Percentiles rank a stretch among this genome's conserved stretches.
Evolutionary conservation across 2,113 vertebrate species (phyloP).

Genomic region (Antigone vipio): DNA sequence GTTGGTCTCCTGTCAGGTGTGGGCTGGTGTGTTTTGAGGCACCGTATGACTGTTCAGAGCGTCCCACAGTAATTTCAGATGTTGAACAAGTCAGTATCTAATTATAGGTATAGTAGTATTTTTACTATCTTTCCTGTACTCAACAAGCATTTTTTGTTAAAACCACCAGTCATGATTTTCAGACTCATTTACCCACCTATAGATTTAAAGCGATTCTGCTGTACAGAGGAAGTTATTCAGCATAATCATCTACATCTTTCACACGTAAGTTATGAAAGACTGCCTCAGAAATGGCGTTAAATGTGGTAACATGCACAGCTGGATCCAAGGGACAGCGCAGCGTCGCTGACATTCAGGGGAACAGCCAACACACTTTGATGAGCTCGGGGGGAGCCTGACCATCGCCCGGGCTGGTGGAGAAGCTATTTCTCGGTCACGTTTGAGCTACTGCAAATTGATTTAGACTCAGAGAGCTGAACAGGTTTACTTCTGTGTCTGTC

Average conservation of each 20-base stretch:
- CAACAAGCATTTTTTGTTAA: background rate
- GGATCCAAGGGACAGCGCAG: background rate
- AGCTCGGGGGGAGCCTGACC: background rate
- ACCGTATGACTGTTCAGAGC: background rate
- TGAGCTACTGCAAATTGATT: background rate
- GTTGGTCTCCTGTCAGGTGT: background rate
- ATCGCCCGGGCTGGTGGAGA: background rate
- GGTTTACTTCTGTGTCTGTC: background rate
- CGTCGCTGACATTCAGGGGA: background rate
- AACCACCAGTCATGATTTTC: background rate
- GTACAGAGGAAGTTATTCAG: background rate
- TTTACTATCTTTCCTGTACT: conserved; percentile 1
- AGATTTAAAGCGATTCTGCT: background rate
- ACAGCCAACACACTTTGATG: background rate
- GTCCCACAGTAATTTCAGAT: background rate
- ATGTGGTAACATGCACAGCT: background rate
- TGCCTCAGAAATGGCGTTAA: background rate
- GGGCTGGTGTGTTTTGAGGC: background rate
- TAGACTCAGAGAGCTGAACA: background rate
- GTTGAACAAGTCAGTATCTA: background rate
- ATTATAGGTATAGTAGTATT: background rate
- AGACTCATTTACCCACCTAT: background rate
- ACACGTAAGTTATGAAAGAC: background rate
- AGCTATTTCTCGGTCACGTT: background rate
- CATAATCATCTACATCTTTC: background rate